phyloP scores from a whole-genome alignment of 30 jellyfish, hydroid and myxozoan species.

The Hydractinia symbiolongicarpus region DNA sequence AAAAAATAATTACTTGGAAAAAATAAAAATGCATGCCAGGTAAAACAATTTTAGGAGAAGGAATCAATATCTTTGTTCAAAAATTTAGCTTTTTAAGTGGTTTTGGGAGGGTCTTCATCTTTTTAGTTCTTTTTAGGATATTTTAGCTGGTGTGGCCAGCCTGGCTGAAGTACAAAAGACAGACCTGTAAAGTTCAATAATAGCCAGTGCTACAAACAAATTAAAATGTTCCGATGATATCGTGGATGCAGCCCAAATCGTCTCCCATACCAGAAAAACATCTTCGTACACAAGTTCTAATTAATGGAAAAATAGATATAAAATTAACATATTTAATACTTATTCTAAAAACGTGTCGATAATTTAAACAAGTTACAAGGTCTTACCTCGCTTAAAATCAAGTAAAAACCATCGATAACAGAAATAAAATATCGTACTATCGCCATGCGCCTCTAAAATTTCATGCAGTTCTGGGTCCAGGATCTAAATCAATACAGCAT shows the following conservation, averaged over 20 bases:
- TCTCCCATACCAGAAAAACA: slow-evolving; percentile 88
- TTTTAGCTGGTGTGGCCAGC: too few species aligned
- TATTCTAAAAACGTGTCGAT: not conserved
- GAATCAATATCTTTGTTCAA: too few species aligned
- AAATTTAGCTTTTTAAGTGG: too few species aligned
- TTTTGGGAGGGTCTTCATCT: too few species aligned
- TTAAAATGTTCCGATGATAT: slow-evolving; percentile 82
- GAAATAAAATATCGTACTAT: slow-evolving; percentile 83
- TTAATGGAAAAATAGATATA: not conserved
- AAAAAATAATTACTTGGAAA: too few species aligned
- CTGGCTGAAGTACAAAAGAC: not conserved
- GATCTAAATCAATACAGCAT: slow-evolving; percentile 31
- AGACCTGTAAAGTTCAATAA: slow-evolving; percentile 90
- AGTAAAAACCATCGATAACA: slow-evolving; percentile 95
- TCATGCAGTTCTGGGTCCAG: slow-evolving; percentile 92
- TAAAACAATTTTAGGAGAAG: too few species aligned
- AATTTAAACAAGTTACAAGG: not conserved
- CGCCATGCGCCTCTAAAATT: slow-evolving; percentile 70
- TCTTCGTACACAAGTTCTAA: slow-evolving; percentile 79
- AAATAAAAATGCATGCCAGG: too few species aligned
- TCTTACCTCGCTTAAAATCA: slow-evolving; percentile 92
- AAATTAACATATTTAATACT: not conserved
- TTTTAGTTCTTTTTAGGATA: too few species aligned
- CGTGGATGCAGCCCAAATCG: slow-evolving; percentile 90
- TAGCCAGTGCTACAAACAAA: slow-evolving; percentile 89